Conservation (phyloP, 1,140 invertebrate species). For the Drosophila dunni region DNA sequence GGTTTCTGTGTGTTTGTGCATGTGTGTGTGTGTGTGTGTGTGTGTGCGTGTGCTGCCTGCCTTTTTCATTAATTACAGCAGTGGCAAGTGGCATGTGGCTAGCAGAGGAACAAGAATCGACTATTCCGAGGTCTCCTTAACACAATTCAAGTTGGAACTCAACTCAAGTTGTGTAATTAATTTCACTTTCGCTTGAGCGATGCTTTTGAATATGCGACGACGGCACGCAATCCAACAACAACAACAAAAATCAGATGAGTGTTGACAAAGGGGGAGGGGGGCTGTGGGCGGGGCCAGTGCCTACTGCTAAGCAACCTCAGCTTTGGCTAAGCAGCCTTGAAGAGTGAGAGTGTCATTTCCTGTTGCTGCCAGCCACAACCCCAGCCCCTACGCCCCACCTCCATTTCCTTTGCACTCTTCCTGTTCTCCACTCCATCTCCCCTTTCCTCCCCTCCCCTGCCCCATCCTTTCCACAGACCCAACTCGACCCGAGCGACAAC, state of each 20-base stretch:
- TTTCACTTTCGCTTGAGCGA: slow-evolving; percentile 80
- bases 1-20: slow-evolving; percentile 3
- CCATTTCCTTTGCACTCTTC: background rate
- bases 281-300: background rate
- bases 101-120: slow-evolving; percentile 8
- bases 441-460: background rate
- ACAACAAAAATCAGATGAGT: background rate
- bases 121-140: slow-evolving; percentile 11
- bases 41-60: slow-evolving; percentile 31
- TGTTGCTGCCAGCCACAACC: slow-evolving; percentile 26
- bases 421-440: background rate
- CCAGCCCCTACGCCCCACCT: background rate
- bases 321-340: slow-evolving; percentile 5
- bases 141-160: slow-evolving; percentile 24
- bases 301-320: slow-evolving; percentile 23
- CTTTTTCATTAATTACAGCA: slow-evolving; percentile 72
- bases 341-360: slow-evolving; percentile 53
- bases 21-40: slow-evolving; percentile 22
- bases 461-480: slow-evolving; percentile 1
- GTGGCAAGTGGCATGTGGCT: slow-evolving; percentile 22
- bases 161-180: slow-evolving; percentile 69
- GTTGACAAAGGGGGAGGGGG: background rate
- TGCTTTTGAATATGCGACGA: slow-evolving; percentile 73
- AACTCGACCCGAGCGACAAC: slow-evolving; percentile 15
- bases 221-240: slow-evolving; percentile 63